A percentile compares a stretch with the other conserved stretches of the same genome.
Conservation (phyloP, 2,113 vertebrate genomes). For the Rhinolophus ferrumequinum region DNA sequence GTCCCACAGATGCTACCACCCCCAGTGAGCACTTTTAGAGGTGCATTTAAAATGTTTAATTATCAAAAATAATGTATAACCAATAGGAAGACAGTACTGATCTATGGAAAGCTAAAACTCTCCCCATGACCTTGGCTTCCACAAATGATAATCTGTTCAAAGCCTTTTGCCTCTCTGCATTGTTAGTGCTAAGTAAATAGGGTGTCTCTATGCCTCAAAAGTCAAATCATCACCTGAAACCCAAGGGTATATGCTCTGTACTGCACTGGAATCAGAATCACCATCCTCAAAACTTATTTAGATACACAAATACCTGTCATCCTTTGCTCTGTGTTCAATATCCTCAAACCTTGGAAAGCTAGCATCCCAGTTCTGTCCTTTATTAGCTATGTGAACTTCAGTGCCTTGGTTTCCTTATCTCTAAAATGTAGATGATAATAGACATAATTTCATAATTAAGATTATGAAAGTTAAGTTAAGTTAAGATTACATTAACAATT, state of each 20-base stretch:
- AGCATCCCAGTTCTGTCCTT: neutral
- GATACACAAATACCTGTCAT: neutral
- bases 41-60: constrained; percentile 17
- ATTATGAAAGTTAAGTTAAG: too few relatives aligned
- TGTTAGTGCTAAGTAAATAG: neutral
- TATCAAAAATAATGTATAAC: neutral
- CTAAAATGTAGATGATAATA: neutral
- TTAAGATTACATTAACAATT: neutral
- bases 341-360: neutral
- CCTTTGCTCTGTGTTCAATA: neutral
- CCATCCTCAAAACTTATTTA: neutral
- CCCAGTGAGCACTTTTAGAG: neutral
- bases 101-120: neutral
- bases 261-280: neutral
- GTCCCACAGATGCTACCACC: neutral
- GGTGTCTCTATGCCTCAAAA: neutral
- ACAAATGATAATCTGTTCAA: neutral
- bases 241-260: neutral
- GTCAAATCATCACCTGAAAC: neutral
- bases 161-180: neutral
- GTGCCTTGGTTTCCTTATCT: neutral
- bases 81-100: neutral
- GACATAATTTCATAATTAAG: neutral
- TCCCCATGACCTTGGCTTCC: neutral
- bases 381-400: neutral